These are phyloP conservation scores for Macropus fuliginosus DNA, from an alignment of 2,797 vertebrate species.

Conservation along the genomic window DNA sequence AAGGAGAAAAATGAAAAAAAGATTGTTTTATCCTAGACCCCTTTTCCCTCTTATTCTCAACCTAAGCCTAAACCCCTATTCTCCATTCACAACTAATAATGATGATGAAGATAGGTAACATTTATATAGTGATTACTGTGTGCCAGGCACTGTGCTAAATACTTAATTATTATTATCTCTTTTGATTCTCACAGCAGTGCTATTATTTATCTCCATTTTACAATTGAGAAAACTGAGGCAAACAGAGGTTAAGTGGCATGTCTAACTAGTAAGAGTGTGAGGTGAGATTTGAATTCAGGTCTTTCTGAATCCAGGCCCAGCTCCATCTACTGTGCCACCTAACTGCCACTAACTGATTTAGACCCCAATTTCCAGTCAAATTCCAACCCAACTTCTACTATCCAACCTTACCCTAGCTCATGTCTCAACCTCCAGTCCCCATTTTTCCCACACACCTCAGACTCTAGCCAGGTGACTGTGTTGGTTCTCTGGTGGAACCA, in stretches of 20 bases:
- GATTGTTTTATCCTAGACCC: not conserved
- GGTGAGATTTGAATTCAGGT: not conserved
- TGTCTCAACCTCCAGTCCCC: not conserved
- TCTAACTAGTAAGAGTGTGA: not conserved
- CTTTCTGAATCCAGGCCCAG: not conserved
- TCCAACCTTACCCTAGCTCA: not conserved
- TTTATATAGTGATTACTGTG: not conserved
- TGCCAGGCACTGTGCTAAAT: not conserved
- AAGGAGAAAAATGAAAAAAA: not conserved
- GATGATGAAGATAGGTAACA: not conserved
- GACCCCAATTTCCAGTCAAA: not conserved
- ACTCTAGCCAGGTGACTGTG: not conserved
- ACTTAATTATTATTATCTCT: not conserved
- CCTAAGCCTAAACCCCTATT: not conserved
- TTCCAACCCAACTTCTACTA: not conserved
- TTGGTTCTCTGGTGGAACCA: not conserved
- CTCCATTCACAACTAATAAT: not conserved
- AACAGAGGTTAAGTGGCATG: not conserved
- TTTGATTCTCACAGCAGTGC: not conserved
- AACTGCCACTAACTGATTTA: not conserved
- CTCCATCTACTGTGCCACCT: not conserved
- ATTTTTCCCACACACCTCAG: not conserved
- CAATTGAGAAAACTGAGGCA: not conserved
- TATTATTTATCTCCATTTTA: not conserved
- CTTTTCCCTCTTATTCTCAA: not conserved